These are phyloP conservation scores for Drosophila tropicalis DNA, from an alignment of 1,140 invertebrate species.

Conservation along the genomic window DNA sequence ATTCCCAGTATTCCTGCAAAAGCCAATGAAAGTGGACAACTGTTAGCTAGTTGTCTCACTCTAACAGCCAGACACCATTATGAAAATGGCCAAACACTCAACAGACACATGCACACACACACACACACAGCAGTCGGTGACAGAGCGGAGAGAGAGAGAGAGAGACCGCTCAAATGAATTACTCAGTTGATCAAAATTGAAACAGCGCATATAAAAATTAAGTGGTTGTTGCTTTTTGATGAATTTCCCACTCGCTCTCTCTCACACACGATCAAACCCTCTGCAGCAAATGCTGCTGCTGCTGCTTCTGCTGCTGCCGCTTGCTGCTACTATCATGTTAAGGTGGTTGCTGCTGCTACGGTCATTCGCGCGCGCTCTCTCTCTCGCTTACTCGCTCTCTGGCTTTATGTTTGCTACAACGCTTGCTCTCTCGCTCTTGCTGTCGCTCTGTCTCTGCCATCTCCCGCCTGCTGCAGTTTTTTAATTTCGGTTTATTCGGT, in stretches of 20 bases:
- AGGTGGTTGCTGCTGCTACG: constrained; percentile 18
- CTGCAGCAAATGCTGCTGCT: constrained; percentile 33
- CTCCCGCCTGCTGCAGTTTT: constrained; percentile 23
- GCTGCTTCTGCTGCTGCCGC: constrained; percentile 32
- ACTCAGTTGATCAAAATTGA: constrained; percentile 78
- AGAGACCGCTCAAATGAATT: constrained; percentile 21
- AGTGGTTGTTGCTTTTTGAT: constrained; percentile 82
- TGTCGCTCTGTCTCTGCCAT: constrained; percentile 20
- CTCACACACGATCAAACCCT: constrained; percentile 39
- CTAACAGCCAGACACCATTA: constrained; percentile 53
- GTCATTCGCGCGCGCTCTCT: constrained; percentile 7
- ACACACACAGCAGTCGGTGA: not conserved
- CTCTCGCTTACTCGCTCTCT: constrained; percentile 15
- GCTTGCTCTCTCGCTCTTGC: constrained; percentile 18
- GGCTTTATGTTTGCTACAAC: too few relatives aligned
- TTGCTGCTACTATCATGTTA: constrained; percentile 23
- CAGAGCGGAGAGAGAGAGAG: constrained; percentile 15
- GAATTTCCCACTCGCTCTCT: constrained; percentile 78
- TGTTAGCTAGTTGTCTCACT: constrained; percentile 56
- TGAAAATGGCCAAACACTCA: constrained; percentile 63
- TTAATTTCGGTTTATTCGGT: constrained; percentile 34
- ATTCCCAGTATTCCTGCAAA: constrained; percentile 66
- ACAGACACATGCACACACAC: constrained; percentile 11
- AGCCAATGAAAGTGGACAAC: constrained; percentile 60
- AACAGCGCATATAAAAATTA: constrained; percentile 82